A percentile compares a stretch with the other conserved stretches of the same genome.
These are phyloP conservation scores for Drosophila sturtevanti DNA, from an alignment of 1,140 invertebrate genomes.

Conservation along the genomic window DNA sequence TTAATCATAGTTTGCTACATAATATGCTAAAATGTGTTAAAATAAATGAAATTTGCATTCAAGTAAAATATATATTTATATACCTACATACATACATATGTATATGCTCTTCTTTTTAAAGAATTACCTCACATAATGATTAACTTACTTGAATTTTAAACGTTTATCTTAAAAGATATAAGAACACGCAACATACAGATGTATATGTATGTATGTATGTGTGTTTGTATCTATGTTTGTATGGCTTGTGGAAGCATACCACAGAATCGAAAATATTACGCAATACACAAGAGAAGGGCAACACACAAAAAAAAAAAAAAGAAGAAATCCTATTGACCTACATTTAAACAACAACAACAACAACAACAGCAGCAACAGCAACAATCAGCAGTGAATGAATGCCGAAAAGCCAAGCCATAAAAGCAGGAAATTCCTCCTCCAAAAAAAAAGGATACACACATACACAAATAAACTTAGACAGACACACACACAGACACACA, in stretches of 20 bases:
- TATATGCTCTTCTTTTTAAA: too few relatives aligned
- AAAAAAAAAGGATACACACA: slow-evolving; percentile 52
- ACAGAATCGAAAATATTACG: slow-evolving; percentile 1
- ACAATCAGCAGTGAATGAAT: slow-evolving; percentile 13
- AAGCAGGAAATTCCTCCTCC: slow-evolving; percentile 68
- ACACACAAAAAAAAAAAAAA: not conserved
- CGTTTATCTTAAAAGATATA: not conserved
- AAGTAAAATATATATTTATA: too few relatives aligned
- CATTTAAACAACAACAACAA: slow-evolving; percentile 37
- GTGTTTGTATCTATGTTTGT: not conserved
- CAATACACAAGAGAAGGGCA: not conserved
- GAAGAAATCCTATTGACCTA: slow-evolving; percentile 68
- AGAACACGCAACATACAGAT: not conserved
- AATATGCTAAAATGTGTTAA: too few relatives aligned
- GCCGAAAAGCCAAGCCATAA: slow-evolving; percentile 56
- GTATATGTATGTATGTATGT: not conserved
- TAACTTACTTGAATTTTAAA: not conserved
- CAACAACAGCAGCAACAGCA: not conserved
- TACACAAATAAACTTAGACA: slow-evolving; percentile 6
- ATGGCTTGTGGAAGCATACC: not conserved
- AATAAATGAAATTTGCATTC: too few relatives aligned
- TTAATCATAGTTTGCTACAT: too few relatives aligned
- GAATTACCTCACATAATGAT: not conserved
- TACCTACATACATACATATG: too few relatives aligned
- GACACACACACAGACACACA: not conserved